A percentile compares a stretch with the other conserved stretches of the same genome.
Evolutionary conservation across 2,797 vertebrate genomes (phyloP).

Genomic region (Myotis vivesi): DNA sequence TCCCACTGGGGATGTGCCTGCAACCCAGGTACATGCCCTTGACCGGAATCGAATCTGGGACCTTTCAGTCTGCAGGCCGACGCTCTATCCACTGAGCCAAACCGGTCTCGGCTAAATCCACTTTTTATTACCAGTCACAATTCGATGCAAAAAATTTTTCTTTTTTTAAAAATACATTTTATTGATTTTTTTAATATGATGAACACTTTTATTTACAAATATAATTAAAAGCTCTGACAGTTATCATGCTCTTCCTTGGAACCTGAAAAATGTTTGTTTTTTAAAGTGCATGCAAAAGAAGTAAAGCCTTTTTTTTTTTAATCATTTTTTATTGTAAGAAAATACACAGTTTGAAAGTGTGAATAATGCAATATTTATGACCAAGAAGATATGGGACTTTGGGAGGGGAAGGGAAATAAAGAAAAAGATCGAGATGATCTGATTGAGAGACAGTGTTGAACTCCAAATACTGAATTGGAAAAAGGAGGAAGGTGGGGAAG

Average conservation of each 20-base stretch:
- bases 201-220: constrained; percentile 99
- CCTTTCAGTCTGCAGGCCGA: too few species aligned
- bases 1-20: too few species aligned
- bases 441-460: constrained; percentile 85
- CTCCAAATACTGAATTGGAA: constrained; percentile 87
- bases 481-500: constrained; percentile 71
- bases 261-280: constrained; percentile 91
- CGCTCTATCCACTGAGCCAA: too few species aligned
- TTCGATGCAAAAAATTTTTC: too few species aligned
- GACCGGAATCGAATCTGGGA: too few species aligned
- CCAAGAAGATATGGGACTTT: constrained; percentile 85
- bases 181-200: constrained; percentile 83
- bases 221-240: constrained; percentile 99
- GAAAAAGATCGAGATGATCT: constrained; percentile 83
- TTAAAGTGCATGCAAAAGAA: constrained; percentile 99
- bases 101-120: too few species aligned
- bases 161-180: too few species aligned
- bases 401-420: constrained; percentile 75
- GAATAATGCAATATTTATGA: constrained; percentile 92
- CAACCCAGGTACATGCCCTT: too few species aligned
- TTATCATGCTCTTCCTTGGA: constrained; percentile 94
- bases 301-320: constrained; percentile 89
- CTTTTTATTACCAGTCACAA: too few species aligned
- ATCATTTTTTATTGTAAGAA: constrained; percentile 94
- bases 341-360: constrained; percentile 95